These are phyloP conservation scores for human DNA, from an alignment of 2,113 vertebrate genomes.

Conservation along the genomic window DNA sequence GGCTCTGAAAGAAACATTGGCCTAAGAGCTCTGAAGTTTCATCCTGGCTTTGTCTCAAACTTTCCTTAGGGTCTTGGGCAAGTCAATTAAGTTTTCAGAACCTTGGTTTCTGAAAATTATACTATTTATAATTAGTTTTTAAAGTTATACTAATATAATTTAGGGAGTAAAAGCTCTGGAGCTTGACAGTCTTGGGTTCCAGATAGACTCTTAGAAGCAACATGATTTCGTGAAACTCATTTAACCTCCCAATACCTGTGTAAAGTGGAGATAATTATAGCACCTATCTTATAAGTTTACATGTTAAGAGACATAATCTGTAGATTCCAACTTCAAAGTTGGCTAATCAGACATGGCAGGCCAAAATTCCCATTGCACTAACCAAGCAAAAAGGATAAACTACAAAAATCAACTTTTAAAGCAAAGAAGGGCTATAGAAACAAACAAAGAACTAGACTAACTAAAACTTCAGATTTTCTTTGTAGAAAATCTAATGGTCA, in stretches of 20 bases:
- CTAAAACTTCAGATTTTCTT: neutral
- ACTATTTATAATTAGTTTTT: neutral
- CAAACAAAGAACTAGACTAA: neutral
- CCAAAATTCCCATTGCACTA: neutral
- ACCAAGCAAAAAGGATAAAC: neutral
- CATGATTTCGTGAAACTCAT: neutral
- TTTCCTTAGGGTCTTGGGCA: neutral
- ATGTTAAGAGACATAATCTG: neutral
- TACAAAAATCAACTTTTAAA: neutral
- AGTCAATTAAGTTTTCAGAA: neutral
- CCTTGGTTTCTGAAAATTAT: neutral
- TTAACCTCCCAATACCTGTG: neutral
- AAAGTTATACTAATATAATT: neutral
- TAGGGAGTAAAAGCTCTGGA: slow-evolving; percentile 31
- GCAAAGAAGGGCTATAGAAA: neutral
- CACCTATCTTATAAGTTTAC: neutral
- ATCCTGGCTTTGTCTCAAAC: neutral
- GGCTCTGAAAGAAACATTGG: neutral
- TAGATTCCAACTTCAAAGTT: neutral
- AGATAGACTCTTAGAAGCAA: neutral
- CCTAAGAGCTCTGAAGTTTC: neutral
- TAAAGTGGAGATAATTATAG: neutral
- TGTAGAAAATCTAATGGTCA: neutral
- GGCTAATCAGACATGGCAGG: neutral
- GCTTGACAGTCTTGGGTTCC: neutral